Percentiles rank a stretch among this genome's conserved stretches.
phyloP scores from a whole-genome alignment of 1,140 invertebrate genomes.

The Drosophila pruinosa region DNA sequence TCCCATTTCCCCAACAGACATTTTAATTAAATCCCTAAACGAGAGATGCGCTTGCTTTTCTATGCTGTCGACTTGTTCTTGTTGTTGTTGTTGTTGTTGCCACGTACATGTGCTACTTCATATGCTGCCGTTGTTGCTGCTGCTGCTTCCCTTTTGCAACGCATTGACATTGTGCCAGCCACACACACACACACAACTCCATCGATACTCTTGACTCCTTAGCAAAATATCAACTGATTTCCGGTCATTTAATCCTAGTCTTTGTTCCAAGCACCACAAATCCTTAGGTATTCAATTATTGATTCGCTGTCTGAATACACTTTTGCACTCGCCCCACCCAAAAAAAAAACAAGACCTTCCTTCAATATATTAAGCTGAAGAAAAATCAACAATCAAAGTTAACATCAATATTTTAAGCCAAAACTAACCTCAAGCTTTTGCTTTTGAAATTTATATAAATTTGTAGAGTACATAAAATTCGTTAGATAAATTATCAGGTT shows the following conservation, averaged over 20 bases:
- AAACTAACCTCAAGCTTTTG: too few relatives aligned
- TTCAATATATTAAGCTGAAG: too few relatives aligned
- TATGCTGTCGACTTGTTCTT: not conserved
- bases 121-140: constrained; percentile 1
- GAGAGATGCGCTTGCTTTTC: constrained; percentile 32
- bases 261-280: not conserved
- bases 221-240: constrained; percentile 16
- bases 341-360: not conserved
- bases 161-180: constrained; percentile 27
- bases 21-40: constrained; percentile 62
- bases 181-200: not conserved
- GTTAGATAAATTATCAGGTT: too few relatives aligned
- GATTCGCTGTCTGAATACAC: not conserved
- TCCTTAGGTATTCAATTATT: not conserved
- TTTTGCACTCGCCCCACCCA: not conserved
- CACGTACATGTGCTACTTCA: constrained; percentile 1
- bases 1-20: constrained; percentile 31
- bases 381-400: not conserved
- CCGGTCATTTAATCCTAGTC: not conserved
- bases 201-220: not conserved
- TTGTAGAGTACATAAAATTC: too few relatives aligned
- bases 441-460: too few relatives aligned
- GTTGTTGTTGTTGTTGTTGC: not conserved
- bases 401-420: not conserved
- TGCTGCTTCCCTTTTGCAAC: not conserved